Percentiles rank a stretch among this genome's conserved stretches.
These are phyloP conservation scores for Typhlichthys eigenmanni DNA, from an alignment of 2,797 vertebrate species.

Conservation along the genomic window DNA sequence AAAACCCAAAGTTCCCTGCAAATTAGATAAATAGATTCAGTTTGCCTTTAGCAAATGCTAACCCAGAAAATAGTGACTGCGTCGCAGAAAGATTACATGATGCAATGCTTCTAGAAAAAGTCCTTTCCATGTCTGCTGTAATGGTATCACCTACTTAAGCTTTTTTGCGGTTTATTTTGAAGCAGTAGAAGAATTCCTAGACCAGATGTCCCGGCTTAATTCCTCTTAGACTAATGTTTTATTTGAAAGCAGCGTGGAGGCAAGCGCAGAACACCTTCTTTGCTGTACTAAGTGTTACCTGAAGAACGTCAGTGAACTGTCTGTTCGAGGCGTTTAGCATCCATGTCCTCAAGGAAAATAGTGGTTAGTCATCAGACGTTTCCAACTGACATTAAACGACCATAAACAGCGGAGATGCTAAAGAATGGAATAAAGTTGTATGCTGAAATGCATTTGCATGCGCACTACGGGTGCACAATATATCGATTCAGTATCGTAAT, in stretches of 20 bases:
- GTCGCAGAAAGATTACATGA: constrained; percentile 38
- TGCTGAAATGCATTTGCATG: neutral
- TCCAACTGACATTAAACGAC: neutral
- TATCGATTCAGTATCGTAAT: too few species aligned
- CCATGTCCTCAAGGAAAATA: neutral
- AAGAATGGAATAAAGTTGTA: neutral
- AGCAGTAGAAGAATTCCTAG: constrained; percentile 46
- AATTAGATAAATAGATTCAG: constrained; percentile 17
- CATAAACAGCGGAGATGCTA: neutral
- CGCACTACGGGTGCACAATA: too few species aligned
- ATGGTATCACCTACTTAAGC: constrained; percentile 37
- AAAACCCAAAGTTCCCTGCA: constrained; percentile 22
- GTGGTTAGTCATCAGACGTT: neutral
- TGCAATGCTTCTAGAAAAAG: constrained; percentile 39
- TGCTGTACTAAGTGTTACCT: constrained; percentile 34
- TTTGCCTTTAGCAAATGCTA: constrained; percentile 15
- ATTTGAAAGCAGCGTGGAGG: constrained; percentile 38
- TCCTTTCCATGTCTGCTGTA: constrained; percentile 36
- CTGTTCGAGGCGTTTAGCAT: neutral
- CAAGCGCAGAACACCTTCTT: constrained; percentile 28
- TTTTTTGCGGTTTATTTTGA: constrained; percentile 54
- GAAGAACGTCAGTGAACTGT: constrained; percentile 12
- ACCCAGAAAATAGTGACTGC: constrained; percentile 21
- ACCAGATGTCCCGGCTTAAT: constrained; percentile 8
- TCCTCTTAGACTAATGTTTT: constrained; percentile 31